These are phyloP conservation scores for Lindbergichthys nudifrons DNA, from an alignment of 2,797 vertebrate species.

Conservation along the genomic window DNA sequence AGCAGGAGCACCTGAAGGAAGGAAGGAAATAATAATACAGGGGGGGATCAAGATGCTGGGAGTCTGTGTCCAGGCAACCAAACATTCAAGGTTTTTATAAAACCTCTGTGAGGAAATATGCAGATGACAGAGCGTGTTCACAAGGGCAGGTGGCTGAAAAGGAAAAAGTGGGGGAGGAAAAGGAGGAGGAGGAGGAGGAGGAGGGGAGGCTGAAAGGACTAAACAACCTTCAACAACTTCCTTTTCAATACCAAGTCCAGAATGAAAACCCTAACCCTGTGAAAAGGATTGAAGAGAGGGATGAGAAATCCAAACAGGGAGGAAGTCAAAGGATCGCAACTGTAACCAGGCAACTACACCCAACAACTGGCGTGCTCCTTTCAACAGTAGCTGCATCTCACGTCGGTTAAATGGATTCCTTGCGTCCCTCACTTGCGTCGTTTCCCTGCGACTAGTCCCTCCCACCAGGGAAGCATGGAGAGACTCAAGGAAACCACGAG, in stretches of 20 bases:
- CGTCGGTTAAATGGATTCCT: too few relatives aligned
- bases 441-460: too few relatives aligned
- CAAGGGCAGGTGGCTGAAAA: constrained; percentile 65
- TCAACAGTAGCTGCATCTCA: constrained; percentile 18
- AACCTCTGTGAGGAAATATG: constrained; percentile 5
- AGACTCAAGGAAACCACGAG: too few relatives aligned
- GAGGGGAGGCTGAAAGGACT: constrained; percentile 60
- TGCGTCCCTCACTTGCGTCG: too few relatives aligned
- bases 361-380: constrained; percentile 56
- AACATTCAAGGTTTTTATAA: constrained; percentile 24
- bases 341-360: constrained; percentile 79
- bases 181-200: constrained; percentile 50
- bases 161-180: constrained; percentile 52
- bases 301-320: constrained; percentile 17
- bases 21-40: constrained; percentile 50
- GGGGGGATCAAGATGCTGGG: constrained; percentile 21
- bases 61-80: constrained; percentile 69
- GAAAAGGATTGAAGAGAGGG: neutral
- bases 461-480: too few relatives aligned
- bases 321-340: constrained; percentile 67
- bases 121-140: constrained; percentile 58
- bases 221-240: constrained; percentile 67
- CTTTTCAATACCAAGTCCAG: constrained; percentile 32
- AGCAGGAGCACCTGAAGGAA: constrained; percentile 52
- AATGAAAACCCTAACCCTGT: too few relatives aligned